Evolutionary conservation across 2,888 invertebrate genomes (phyloP).

Genomic region (Pilophorus perplexus): DNA sequence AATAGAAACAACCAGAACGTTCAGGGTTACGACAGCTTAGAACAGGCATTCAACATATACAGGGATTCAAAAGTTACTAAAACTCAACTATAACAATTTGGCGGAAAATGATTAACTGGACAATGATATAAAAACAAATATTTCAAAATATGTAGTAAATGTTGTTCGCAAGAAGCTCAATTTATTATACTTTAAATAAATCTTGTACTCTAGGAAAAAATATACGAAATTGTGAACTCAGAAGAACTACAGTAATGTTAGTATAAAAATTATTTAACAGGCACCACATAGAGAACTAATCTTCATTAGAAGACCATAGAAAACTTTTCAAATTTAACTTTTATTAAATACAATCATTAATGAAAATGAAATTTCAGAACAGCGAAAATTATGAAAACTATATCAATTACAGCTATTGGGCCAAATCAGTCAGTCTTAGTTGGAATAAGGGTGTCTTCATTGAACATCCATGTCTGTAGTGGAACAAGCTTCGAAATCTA

Average conservation of each 20-base stretch:
- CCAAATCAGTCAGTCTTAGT: constrained; percentile 27
- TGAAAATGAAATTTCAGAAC: constrained; percentile 5
- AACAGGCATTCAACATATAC: too few species aligned
- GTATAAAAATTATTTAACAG: constrained; percentile 5
- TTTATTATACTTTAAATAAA: too few species aligned
- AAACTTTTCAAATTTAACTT: not conserved
- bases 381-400: not conserved
- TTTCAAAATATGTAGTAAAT: too few species aligned
- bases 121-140: too few species aligned
- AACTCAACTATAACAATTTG: too few species aligned
- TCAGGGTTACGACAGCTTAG: too few species aligned
- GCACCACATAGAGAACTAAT: constrained; percentile 14
- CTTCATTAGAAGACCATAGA: not conserved
- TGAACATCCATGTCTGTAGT: constrained; percentile 22
- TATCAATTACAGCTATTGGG: constrained; percentile 25
- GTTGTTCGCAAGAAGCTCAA: too few species aligned
- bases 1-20: too few species aligned
- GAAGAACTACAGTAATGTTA: not conserved
- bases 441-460: constrained; percentile 29
- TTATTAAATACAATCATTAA: not conserved
- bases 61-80: too few species aligned
- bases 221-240: not conserved
- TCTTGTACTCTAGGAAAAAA: too few species aligned
- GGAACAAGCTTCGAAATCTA: not conserved
- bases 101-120: too few species aligned